These are phyloP conservation scores for Procambarus clarkii DNA, from an alignment of 1,140 invertebrate species.

Conservation along the genomic window DNA sequence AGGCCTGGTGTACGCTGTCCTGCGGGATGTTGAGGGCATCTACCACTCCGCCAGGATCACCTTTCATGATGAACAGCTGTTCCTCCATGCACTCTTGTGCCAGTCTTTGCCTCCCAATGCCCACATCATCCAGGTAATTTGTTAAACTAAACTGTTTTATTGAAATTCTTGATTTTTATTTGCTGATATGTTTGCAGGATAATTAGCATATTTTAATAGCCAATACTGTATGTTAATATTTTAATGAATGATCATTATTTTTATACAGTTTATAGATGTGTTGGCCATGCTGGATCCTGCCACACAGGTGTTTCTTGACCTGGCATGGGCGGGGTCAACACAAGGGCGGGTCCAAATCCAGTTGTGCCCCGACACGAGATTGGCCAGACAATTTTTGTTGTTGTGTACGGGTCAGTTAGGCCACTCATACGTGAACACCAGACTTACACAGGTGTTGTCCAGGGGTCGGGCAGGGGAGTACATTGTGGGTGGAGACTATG, in stretches of 20 bases:
- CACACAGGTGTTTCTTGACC: slow-evolving; percentile 29
- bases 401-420: slow-evolving; percentile 28
- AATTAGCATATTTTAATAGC: too few relatives aligned
- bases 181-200: too few relatives aligned
- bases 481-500: slow-evolving; percentile 41
- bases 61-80: too few relatives aligned
- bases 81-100: too few relatives aligned
- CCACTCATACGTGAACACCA: background rate
- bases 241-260: background rate
- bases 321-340: background rate
- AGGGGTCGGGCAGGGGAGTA: slow-evolving; percentile 18
- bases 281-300: slow-evolving; percentile 5
- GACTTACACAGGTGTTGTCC: slow-evolving; percentile 15
- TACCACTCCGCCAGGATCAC: too few relatives aligned
- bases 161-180: too few relatives aligned
- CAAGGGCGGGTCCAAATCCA: slow-evolving; percentile 28
- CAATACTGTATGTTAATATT: too few relatives aligned
- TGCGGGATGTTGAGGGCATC: too few relatives aligned
- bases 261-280: slow-evolving; percentile 10
- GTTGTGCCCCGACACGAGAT: slow-evolving; percentile 24
- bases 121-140: too few relatives aligned
- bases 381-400: slow-evolving; percentile 15
- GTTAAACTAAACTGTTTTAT: too few relatives aligned
- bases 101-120: too few relatives aligned
- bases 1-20: too few relatives aligned